Evolutionary conservation across 2,797 vertebrate genomes (phyloP), one percentile per base, ranked within the genome.

Genomic region (Cetoscarus ocellatus): DNA sequence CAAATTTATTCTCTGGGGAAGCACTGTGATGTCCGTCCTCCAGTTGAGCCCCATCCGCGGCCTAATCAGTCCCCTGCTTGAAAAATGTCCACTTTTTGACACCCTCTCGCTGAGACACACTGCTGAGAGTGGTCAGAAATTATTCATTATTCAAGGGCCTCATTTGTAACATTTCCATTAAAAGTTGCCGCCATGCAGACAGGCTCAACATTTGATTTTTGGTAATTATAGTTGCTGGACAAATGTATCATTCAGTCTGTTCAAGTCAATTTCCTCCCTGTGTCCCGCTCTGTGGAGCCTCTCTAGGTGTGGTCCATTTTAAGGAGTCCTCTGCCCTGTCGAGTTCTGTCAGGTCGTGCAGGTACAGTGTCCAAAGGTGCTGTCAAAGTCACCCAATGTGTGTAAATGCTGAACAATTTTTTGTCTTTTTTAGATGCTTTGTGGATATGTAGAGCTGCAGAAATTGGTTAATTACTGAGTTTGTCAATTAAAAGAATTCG

Each of bases 151-250:
- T 95, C 96, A 91, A 95, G 93, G 93, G 90, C 93, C 95, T 96
- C 93, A 95, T 96, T 97, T 97, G 95, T 96, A 96, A 96, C 95
- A 95, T 96, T 97, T 98, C 92, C 80, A 93, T 96, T 95, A 93
- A 94, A 95, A 93, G 88, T 94, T 91, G 90, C 81, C 94, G 83
- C 91, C 94, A 93, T 86, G 89, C 93, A 76, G 95, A 92, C 93
- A 87, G 87, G 81, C 85, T 62, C 89, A 88, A 91, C 88, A 88
- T 93, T 95, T 94, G 94, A 93, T 95, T 96, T 96, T 94, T 93
- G 66, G 93, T 95, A 94, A 96, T 96, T 96, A 95, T 91, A 94
- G 92, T 72, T 84, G 75, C 86, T 70, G 93, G 85, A 90, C 81
- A 91, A 91, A 95, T 90, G 88, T 90, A 88, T 88, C 72, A 88